Percentiles rank a stretch among this genome's conserved stretches.
phyloP scores from a whole-genome alignment of 2,888 invertebrate genomes.

The Galeruca laticollis region DNA sequence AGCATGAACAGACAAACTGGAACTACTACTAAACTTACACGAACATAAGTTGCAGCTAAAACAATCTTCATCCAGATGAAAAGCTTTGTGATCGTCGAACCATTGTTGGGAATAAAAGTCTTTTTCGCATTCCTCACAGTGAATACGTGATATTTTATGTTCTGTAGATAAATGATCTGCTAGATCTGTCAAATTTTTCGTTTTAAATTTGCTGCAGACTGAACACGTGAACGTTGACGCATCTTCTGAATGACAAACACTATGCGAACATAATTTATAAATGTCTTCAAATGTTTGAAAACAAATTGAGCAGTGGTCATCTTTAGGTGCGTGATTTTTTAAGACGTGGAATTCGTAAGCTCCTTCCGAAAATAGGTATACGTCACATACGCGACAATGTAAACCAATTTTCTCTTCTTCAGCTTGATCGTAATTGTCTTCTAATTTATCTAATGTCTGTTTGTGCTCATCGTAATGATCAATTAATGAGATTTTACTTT shows the following conservation, averaged over 20 bases:
- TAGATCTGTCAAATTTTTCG: background rate
- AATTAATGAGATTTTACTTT: too few relatives aligned
- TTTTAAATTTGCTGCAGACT: background rate
- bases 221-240: background rate
- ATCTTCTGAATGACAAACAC: background rate
- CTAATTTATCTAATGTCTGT: too few relatives aligned
- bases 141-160: background rate
- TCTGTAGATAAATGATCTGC: background rate
- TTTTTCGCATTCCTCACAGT: background rate
- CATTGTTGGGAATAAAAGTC: background rate
- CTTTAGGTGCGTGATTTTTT: background rate
- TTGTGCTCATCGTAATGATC: too few relatives aligned
- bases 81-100: background rate
- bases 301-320: background rate
- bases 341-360: background rate
- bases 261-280: background rate
- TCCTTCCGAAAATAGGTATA: background rate
- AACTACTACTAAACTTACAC: background rate
- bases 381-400: too few relatives aligned
- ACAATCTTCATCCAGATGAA: background rate
- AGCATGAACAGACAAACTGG: background rate
- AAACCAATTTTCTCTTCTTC: too few relatives aligned
- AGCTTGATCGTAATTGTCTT: too few relatives aligned
- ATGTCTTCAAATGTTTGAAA: background rate
- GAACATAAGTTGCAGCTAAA: background rate